A percentile compares a stretch with the other conserved stretches of the same genome.
These are phyloP conservation scores for Phenganax stokvisi DNA, from an alignment of 92 coral and sea anemone species.

Conservation along the genomic window DNA sequence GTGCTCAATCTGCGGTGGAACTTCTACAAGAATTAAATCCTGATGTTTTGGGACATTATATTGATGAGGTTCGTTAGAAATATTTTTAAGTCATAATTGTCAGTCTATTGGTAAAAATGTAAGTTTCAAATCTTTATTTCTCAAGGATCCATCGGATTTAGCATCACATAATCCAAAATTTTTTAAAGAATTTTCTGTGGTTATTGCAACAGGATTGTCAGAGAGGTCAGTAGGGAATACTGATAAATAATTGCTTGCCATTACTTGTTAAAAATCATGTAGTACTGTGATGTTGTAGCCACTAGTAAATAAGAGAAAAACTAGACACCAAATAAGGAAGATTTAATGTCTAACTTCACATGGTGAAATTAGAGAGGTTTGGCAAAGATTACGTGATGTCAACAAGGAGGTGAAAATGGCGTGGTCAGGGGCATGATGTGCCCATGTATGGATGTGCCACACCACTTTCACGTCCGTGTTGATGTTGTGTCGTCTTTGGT, in stretches of 20 bases:
- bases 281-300: too few species aligned
- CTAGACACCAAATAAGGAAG: neutral
- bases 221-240: conserved; percentile 59
- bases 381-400: too few species aligned
- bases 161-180: conserved; percentile 71
- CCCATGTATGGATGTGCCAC: too few species aligned
- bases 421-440: too few species aligned
- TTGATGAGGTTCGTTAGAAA: conserved; percentile 68
- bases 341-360: too few species aligned
- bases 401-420: too few species aligned
- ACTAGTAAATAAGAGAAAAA: neutral
- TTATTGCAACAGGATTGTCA: conserved; percentile 80
- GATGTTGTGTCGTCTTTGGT: too few species aligned
- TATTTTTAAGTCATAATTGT: too few species aligned
- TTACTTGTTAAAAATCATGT: too few species aligned
- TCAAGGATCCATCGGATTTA: conserved; percentile 64
- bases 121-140: neutral
- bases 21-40: conserved; percentile 82
- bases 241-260: neutral
- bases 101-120: neutral
- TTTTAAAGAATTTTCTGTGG: conserved; percentile 77
- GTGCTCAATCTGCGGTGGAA: conserved; percentile 91
- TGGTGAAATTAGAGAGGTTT: too few species aligned
- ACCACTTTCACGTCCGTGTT: too few species aligned
- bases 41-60: conserved; percentile 91